Percentiles rank a stretch among this genome's conserved stretches.
Evolutionary conservation across 2,797 vertebrate species (phyloP).

Genomic region (Esox lucius): DNA sequence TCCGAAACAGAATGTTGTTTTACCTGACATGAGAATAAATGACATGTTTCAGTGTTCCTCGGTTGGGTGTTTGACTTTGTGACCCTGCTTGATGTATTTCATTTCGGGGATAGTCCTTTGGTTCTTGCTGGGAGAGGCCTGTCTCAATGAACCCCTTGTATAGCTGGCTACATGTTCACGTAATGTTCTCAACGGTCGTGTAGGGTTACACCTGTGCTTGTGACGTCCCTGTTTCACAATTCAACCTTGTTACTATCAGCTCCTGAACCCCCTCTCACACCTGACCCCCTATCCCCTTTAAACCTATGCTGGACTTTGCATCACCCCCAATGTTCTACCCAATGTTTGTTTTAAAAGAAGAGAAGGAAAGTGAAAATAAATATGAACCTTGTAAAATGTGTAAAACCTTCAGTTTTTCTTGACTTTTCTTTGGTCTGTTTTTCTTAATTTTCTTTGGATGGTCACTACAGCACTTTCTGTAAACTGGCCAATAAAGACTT

Average conservation of each 20-base stretch:
- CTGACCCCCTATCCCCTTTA: background rate
- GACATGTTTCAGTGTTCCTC: background rate
- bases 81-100: constrained; percentile 26
- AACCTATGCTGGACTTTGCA: constrained; percentile 64
- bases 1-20: background rate
- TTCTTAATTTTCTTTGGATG: constrained; percentile 72
- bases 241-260: background rate
- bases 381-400: constrained; percentile 71
- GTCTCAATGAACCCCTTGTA: constrained; percentile 45
- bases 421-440: constrained; percentile 66
- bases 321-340: constrained; percentile 62
- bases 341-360: constrained; percentile 60
- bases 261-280: constrained; percentile 16
- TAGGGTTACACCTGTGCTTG: constrained; percentile 68
- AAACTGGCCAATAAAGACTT: constrained; percentile 79
- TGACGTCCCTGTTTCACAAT: constrained; percentile 44
- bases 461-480: constrained; percentile 81
- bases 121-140: constrained; percentile 48
- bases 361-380: constrained; percentile 50
- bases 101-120: constrained; percentile 23
- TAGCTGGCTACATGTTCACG: constrained; percentile 66
- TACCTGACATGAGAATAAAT: background rate
- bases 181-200: constrained; percentile 66
- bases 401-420: constrained; percentile 51
- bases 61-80: constrained; percentile 7